These are phyloP conservation scores for Pseudorectes ferrugineus DNA, from an alignment of 2,113 vertebrate species.

Conservation along the genomic window DNA sequence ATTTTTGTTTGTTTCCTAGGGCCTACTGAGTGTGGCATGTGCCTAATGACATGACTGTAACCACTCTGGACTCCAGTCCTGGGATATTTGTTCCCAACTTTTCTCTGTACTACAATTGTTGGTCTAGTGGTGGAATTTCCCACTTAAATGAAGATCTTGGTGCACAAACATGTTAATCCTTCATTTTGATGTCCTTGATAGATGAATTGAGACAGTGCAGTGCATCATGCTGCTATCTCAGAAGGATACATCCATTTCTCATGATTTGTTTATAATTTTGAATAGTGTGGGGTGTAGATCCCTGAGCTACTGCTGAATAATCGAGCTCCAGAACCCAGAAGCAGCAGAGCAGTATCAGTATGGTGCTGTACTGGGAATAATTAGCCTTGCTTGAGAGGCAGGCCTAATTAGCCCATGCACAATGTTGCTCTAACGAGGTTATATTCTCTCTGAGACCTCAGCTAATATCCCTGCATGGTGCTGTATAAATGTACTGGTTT, in stretches of 20 bases:
- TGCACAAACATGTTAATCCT: background rate
- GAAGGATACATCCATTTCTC: background rate
- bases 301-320: conserved; percentile 1
- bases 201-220: background rate
- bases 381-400: conserved; percentile 59
- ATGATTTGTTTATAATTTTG: conserved; percentile 17
- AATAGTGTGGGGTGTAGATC: background rate
- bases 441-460: conserved; percentile 48
- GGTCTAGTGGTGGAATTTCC: background rate
- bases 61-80: background rate
- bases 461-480: conserved; percentile 34
- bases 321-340: conserved; percentile 5
- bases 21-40: background rate
- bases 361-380: conserved; percentile 52
- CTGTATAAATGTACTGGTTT: conserved; percentile 15
- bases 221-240: background rate
- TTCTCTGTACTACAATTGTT: background rate
- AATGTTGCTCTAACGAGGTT: conserved; percentile 48
- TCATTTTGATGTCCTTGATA: background rate
- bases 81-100: background rate
- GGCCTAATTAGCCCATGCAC: conserved; percentile 47
- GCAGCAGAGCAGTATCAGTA: background rate
- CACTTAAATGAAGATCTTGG: background rate
- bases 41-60: background rate
- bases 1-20: background rate